Conservation (phyloP, 1,140 invertebrate species). For the Saccostrea cuccullata region DNA sequence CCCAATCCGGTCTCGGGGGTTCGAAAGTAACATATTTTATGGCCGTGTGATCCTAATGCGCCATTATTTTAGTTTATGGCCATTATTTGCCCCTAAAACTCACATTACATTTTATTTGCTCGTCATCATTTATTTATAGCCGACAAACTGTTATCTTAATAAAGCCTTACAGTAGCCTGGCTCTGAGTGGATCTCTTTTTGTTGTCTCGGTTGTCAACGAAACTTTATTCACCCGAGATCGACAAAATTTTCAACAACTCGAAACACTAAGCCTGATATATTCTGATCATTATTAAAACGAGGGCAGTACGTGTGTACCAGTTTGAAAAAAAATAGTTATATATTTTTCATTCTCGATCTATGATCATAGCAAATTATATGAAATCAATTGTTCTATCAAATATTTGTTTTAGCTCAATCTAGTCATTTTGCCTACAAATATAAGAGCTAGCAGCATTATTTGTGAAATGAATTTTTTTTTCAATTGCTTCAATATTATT, state of each 20-base stretch:
- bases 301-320: not conserved
- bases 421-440: no score
- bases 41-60: slow-evolving; percentile 15
- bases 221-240: not conserved
- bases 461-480: no score
- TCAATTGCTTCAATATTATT: no score
- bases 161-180: not conserved
- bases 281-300: not conserved
- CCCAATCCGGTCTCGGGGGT: not conserved
- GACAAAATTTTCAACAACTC: not conserved
- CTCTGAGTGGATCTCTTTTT: not conserved
- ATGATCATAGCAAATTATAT: no score
- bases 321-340: not conserved
- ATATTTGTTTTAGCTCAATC: no score
- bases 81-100: slow-evolving; percentile 37
- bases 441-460: no score
- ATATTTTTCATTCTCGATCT: not conserved
- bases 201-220: slow-evolving; percentile 9
- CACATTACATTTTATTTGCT: slow-evolving; percentile 32
- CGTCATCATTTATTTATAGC: slow-evolving; percentile 36
- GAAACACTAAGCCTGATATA: not conserved
- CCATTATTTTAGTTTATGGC: slow-evolving; percentile 37
- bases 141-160: slow-evolving; percentile 37
- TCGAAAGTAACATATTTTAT: slow-evolving; percentile 35
- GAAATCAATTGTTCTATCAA: no score